These are phyloP conservation scores for Cyprinella venusta DNA, from an alignment of 2,797 vertebrate species.

Conservation along the genomic window DNA sequence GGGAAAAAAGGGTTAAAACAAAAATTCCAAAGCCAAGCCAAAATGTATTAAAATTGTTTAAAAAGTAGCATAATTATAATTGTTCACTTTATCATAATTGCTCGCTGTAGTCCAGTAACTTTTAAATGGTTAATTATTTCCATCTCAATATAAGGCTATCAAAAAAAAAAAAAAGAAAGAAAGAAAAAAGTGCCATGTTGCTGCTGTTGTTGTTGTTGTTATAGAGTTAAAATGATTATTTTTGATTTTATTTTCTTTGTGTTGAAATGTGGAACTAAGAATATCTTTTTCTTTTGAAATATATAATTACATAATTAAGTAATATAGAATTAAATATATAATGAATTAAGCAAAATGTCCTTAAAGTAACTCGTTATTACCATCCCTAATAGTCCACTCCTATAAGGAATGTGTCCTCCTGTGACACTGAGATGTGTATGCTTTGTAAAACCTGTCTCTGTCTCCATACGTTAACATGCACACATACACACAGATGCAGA, in stretches of 20 bases:
- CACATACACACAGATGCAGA: conserved; percentile 87
- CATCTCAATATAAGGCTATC: not conserved
- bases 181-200: no score
- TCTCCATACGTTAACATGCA: conserved; percentile 17
- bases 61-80: not conserved
- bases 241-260: not conserved
- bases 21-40: no score
- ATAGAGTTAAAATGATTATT: not conserved
- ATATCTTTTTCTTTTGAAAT: not conserved
- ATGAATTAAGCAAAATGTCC: not conserved
- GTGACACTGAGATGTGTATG: conserved; percentile 7
- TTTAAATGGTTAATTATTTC: not conserved
- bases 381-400: not conserved
- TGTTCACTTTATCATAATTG: not conserved
- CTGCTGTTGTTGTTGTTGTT: not conserved
- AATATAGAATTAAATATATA: no score
- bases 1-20: no score
- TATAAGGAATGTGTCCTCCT: not conserved
- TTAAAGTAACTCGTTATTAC: not conserved
- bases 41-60: not conserved
- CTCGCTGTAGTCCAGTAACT: not conserved
- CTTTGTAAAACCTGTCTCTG: conserved; percentile 18
- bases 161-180: no score
- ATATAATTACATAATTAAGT: no score
- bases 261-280: not conserved